Base-by-base conservation (phyloP, 2,888 invertebrate species). In the Stenurella melanura region DNA sequence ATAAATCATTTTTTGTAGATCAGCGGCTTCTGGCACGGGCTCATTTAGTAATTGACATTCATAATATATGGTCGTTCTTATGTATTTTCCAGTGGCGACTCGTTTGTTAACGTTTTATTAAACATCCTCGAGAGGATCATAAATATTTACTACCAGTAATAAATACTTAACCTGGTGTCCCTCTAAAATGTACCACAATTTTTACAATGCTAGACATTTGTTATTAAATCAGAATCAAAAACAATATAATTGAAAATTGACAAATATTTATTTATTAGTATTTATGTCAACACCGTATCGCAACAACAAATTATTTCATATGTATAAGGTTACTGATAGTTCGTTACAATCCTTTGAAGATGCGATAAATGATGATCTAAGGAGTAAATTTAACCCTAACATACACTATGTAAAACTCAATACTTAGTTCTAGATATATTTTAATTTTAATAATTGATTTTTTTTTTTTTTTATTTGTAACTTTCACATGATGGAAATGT, bases 1-100 rank as follows among this genome's bases (percentile, higher is more conserved):
- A 77, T 83, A 83, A 83, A 83, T 83, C 80, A 78, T 82, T 82
- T 83, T 83, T 82, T 83, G 78, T 79, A 76, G 75, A 83, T 81
- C 76, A 74, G 72, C 75, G 78, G 83, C 83, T 83, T 79, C 83
- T 82, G 83, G 83, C 81, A 83, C 81, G 81, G 77, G 81, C 73
- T 82, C 83, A 80, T 82, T 83, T 83, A 80, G 78, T 81, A 82
- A 83, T 82, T 83, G 83, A 82, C 83, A 78, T 80, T 75, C 71
- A 72, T 81, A 82, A 83, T 82, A 82, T 81, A 83, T 80, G 74
- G 75, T 76, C 66, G 75, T 73, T 80, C 68, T 76, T 72, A 75
- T 67, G 77, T 74, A 64, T 67, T 74, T 74, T 74, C 73, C 80
- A 78, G 74, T 74, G 78, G 75, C 80, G 61, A 75, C 76, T 78